A percentile compares a stretch with the other conserved stretches of the same genome.
Conservation (phyloP, 2,888 invertebrate species). For the Acanthosepion esculentum region DNA sequence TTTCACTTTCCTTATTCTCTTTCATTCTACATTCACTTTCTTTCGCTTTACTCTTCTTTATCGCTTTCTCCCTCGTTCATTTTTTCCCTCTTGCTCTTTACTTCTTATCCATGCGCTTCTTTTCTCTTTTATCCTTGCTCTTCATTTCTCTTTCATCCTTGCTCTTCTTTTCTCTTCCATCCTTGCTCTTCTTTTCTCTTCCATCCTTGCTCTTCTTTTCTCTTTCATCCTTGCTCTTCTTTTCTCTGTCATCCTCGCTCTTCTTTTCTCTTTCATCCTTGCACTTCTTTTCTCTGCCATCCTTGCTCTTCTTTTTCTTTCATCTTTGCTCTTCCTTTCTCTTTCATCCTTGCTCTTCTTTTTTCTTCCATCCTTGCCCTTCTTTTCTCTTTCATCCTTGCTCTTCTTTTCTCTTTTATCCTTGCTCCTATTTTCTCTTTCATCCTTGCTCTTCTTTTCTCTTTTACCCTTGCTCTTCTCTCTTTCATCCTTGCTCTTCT, state of each 20-base stretch:
- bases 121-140: slow-evolving; percentile 39
- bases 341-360: not conserved
- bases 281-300: slow-evolving; percentile 37
- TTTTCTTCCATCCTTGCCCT: too few species aligned
- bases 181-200: not conserved
- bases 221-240: not conserved
- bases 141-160: not conserved
- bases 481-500: not conserved
- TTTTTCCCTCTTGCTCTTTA: slow-evolving; percentile 49
- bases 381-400: not conserved
- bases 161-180: not conserved
- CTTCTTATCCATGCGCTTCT: slow-evolving; percentile 44
- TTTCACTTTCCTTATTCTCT: not conserved
- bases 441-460: not conserved
- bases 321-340: not conserved
- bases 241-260: not conserved
- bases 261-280: not conserved
- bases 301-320: not conserved
- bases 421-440: not conserved
- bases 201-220: not conserved
- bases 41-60: not conserved
- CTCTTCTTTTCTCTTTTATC: slow-evolving; percentile 40
- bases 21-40: not conserved
- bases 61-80: slow-evolving; percentile 49
- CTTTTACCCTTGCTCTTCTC: not conserved